Evolutionary conservation across 2,888 invertebrate species (phyloP), one percentile per base, ranked within the genome.

Genomic region (Subacronicta megacephala): DNA sequence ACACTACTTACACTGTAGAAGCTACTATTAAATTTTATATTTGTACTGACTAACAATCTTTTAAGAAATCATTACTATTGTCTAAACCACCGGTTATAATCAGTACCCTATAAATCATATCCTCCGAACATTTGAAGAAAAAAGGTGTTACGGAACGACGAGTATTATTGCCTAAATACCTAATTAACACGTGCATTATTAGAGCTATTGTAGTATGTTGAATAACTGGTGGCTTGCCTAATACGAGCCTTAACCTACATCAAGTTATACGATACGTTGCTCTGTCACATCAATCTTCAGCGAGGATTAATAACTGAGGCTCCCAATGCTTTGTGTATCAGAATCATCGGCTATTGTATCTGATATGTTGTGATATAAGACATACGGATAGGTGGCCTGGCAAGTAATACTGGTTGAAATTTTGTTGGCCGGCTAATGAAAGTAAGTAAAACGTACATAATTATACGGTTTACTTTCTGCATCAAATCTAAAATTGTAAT

Each of bases 201-300:
- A 66, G 52, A 36, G 65, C 65, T 74, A 81, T 84, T 85, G 84
- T 84, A 65, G 69, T 67, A 73, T 68, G 75, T 78, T 78, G 75
- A 80, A 79, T 77, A 69, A 60, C 62, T 62, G 33, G 18, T 40
- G 20, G 57, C n/a, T 78, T 79, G 57, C 72, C 59, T 62, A 73
- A 77, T 68, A 72, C 49, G 44, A 44, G 66, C 78, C 91, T 90
- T 92, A 84, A 90, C 90, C 90, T 80, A 89, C 79, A 85, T 87
- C 64, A 82, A 82, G 77, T 75, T 78, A 75, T 78, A 15, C 61
- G 52, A 52, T 61, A 52, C 45, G 77, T 89, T 85, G 78, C 82
- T 74, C 77, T 87, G 91, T 89, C 90, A 81, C 83, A 92, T 92
- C 86, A 92, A 92, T 92, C 92, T 90, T 85, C 80, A 75, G 67